A percentile compares a stretch with the other conserved stretches of the same genome.
Evolutionary conservation across 2,113 vertebrate species (phyloP).

Genomic region (Polypterus senegalus): DNA sequence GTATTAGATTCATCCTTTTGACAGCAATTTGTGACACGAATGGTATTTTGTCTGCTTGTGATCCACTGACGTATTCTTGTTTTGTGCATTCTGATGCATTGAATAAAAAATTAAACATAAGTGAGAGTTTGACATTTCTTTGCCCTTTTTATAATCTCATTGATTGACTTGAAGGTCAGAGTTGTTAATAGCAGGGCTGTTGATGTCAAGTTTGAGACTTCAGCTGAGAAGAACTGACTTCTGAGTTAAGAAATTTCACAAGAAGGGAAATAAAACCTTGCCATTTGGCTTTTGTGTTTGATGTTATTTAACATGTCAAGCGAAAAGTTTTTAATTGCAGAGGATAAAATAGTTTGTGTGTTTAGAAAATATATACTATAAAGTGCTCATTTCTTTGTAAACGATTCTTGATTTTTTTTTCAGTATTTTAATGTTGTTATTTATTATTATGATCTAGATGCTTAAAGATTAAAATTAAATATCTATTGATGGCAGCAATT

Average conservation of each 20-base stretch:
- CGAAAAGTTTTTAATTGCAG: not conserved
- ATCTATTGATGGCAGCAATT: no score
- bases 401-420: no score
- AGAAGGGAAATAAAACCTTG: not conserved
- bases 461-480: no score
- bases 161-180: conserved; percentile 52
- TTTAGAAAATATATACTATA: no score
- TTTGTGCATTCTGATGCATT: conserved; percentile 34
- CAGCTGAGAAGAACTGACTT: conserved; percentile 41
- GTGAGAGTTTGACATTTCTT: conserved; percentile 44
- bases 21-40: conserved; percentile 1
- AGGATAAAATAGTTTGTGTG: no score
- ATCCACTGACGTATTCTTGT: conserved; percentile 18
- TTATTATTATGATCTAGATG: no score
- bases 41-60: conserved; percentile 13
- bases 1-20: not conserved
- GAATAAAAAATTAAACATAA: conserved; percentile 31
- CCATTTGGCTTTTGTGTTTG: not conserved
- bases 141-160: conserved; percentile 43
- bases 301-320: not conserved
- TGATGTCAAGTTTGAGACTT: conserved; percentile 33
- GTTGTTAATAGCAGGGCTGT: conserved; percentile 6
- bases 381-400: no score
- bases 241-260: conserved; percentile 25
- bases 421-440: no score